Percentiles rank a stretch among this genome's conserved stretches.
Evolutionary conservation across 2,888 invertebrate species (phyloP).

Genomic region (Pilophorus perplexus): DNA sequence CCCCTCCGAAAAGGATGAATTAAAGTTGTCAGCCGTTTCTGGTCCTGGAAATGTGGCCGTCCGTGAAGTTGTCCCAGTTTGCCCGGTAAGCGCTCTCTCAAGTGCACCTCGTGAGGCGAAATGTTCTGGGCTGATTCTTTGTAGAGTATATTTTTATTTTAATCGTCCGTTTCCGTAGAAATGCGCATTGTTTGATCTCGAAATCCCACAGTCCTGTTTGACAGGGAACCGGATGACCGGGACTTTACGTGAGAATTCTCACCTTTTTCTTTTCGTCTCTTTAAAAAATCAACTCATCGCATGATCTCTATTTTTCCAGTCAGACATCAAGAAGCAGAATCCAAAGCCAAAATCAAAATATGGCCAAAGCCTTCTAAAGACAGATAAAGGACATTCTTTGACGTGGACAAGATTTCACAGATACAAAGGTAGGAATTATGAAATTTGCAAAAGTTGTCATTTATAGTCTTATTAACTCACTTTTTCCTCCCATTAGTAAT

Average conservation of each 20-base stretch:
- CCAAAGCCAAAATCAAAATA: constrained; percentile 61
- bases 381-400: constrained; percentile 61
- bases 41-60: not conserved
- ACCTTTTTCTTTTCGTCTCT: not conserved
- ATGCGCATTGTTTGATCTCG: too few relatives aligned
- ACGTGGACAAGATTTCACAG: constrained; percentile 72
- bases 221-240: too few relatives aligned
- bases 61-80: not conserved
- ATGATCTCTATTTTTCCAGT: too few relatives aligned
- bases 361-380: constrained; percentile 60
- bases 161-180: too few relatives aligned
- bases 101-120: too few relatives aligned
- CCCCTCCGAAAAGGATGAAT: not conserved
- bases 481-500: constrained; percentile 57
- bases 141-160: too few relatives aligned
- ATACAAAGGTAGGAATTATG: constrained; percentile 55
- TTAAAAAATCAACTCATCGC: too few relatives aligned
- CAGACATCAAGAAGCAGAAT: constrained; percentile 67
- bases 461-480: not conserved
- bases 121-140: too few relatives aligned
- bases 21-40: not conserved
- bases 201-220: too few relatives aligned
- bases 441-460: not conserved
- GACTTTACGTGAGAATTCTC: too few relatives aligned
- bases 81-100: too few relatives aligned